These are phyloP conservation scores for Vollenhovia emeryi DNA, from an alignment of 1,140 invertebrate genomes.

Conservation along the genomic window DNA sequence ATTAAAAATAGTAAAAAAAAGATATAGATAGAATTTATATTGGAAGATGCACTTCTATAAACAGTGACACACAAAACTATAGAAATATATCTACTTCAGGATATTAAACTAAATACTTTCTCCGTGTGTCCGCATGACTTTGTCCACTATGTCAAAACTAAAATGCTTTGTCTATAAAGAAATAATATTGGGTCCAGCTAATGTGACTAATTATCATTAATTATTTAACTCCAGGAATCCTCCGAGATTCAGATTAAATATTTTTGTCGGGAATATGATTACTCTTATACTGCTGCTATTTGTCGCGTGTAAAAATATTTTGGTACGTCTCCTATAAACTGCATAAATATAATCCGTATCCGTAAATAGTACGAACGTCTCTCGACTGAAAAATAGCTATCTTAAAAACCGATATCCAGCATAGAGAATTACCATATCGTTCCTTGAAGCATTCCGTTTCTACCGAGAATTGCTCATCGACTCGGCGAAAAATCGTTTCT, in stretches of 20 bases:
- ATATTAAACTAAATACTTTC: neutral
- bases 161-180: neutral
- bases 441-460: slow-evolving; percentile 35
- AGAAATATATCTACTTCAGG: neutral
- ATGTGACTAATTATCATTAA: neutral
- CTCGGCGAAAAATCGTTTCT: slow-evolving; percentile 56
- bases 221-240: neutral
- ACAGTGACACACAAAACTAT: neutral
- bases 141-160: neutral
- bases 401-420: neutral
- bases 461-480: slow-evolving; percentile 25
- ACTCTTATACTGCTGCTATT: neutral
- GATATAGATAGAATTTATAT: neutral
- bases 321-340: neutral
- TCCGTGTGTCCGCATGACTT: too few relatives aligned
- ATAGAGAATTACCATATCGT: slow-evolving; percentile 36
- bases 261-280: neutral
- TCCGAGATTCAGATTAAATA: neutral
- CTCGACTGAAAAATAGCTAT: neutral
- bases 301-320: neutral
- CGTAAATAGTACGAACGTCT: neutral
- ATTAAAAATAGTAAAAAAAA: neutral
- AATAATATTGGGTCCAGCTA: neutral
- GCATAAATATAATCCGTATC: neutral
- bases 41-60: neutral